Percentiles rank a stretch among this genome's conserved stretches.
phyloP scores from a whole-genome alignment of 23 tunicate species.

The Ascidia mentula region DNA sequence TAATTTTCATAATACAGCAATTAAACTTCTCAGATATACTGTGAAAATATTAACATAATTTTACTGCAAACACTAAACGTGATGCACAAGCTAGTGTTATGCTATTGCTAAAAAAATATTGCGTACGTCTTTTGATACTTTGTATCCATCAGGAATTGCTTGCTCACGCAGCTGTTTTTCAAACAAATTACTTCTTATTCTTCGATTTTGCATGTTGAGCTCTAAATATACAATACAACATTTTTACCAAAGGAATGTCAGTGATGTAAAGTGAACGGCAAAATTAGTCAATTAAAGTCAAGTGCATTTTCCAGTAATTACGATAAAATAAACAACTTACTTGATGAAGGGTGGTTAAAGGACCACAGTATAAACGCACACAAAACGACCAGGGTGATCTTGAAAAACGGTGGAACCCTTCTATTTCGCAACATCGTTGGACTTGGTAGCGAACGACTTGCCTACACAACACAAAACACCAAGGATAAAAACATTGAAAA shows the following conservation, averaged over 20 bases:
- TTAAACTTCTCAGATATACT: no score
- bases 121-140: no score
- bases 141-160: neutral
- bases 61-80: no score
- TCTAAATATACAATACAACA: neutral
- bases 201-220: neutral
- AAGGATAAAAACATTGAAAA: neutral
- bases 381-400: constrained; percentile 73
- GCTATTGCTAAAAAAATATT: no score
- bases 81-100: no score
- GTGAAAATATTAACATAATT: no score
- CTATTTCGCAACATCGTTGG: constrained; percentile 19
- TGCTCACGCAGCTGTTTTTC: neutral
- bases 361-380: constrained; percentile 94
- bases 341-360: constrained; percentile 82
- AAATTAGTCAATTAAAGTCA: no score
- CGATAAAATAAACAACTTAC: no score
- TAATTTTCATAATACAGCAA: no score
- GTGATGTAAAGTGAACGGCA: neutral
- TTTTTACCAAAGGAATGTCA: neutral
- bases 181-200: neutral
- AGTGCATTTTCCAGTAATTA: no score
- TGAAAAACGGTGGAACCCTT: constrained; percentile 88
- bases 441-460: neutral
- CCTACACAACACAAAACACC: neutral